A percentile compares a stretch with the other conserved stretches of the same genome.
These are phyloP conservation scores for Archaeoteleia sp. DNA, from an alignment of 2,888 invertebrate genomes.

Conservation along the genomic window DNA sequence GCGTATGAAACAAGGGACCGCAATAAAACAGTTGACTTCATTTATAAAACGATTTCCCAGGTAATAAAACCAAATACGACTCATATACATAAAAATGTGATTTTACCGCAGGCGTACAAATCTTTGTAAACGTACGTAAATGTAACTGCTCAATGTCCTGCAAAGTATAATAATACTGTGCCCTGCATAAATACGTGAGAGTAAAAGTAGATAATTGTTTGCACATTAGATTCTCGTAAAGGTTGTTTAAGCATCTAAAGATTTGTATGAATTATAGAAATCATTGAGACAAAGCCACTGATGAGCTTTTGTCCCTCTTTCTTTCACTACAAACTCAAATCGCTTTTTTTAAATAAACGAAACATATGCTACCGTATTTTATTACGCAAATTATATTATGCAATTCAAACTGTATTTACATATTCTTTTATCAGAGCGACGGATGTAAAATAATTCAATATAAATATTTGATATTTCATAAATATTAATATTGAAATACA, in stretches of 20 bases:
- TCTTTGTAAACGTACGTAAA: slow-evolving; percentile 13
- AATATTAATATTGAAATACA: too few relatives aligned
- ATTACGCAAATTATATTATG: too few relatives aligned
- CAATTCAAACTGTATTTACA: too few relatives aligned
- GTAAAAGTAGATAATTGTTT: slow-evolving; percentile 17
- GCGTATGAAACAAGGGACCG: slow-evolving; percentile 7
- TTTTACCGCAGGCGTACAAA: slow-evolving; percentile 11
- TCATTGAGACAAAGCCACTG: too few relatives aligned
- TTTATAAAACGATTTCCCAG: slow-evolving; percentile 11
- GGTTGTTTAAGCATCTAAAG: slow-evolving; percentile 7
- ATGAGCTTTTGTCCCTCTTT: too few relatives aligned
- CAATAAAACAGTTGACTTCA: slow-evolving; percentile 13
- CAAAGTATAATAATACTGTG: slow-evolving; percentile 3
- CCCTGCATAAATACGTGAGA: slow-evolving; percentile 5
- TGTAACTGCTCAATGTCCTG: slow-evolving; percentile 26
- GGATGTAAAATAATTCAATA: too few relatives aligned
- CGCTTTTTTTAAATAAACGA: too few relatives aligned
- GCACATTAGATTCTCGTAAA: slow-evolving; percentile 16
- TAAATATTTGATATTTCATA: too few relatives aligned
- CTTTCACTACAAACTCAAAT: too few relatives aligned
- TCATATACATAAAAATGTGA: slow-evolving; percentile 15
- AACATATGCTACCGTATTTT: too few relatives aligned
- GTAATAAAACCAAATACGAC: slow-evolving; percentile 16
- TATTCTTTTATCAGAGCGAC: too few relatives aligned
- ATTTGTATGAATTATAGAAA: too few relatives aligned